Conservation (phyloP, 2,113 vertebrate species). For the Pogona vitticeps region DNA sequence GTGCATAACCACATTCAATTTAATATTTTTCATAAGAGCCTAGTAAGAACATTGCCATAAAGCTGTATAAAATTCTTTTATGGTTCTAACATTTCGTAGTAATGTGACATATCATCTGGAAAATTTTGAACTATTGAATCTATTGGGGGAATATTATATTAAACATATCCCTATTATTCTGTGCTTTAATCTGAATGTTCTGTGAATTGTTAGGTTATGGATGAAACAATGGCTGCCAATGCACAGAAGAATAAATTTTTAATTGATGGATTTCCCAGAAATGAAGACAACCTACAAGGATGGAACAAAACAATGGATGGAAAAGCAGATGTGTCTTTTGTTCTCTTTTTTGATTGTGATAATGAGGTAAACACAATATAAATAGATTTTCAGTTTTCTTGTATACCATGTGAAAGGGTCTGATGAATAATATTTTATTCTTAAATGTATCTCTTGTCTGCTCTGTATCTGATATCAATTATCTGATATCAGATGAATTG, state of each 20-base stretch:
- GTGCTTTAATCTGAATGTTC: constrained; percentile 35
- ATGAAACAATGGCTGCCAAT: constrained; percentile 81
- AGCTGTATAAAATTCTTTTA: neutral
- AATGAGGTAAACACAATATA: constrained; percentile 84
- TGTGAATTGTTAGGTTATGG: constrained; percentile 83
- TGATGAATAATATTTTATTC: neutral
- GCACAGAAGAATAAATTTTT: constrained; percentile 91
- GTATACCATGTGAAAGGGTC: constrained; percentile 25
- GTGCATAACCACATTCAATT: neutral
- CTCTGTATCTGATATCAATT: neutral
- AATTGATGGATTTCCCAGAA: constrained; percentile 97
- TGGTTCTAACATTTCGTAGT: constrained; percentile 40
- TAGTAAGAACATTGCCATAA: neutral
- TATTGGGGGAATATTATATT: constrained; percentile 26
- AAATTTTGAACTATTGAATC: constrained; percentile 3
- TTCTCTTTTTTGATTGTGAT: constrained; percentile 96
- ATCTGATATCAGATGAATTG: neutral
- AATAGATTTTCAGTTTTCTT: constrained; percentile 36
- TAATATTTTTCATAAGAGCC: neutral
- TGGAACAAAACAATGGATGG: constrained; percentile 91
- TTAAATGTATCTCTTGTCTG: neutral
- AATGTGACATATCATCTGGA: neutral
- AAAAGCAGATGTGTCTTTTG: constrained; percentile 93
- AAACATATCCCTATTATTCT: constrained; percentile 26
- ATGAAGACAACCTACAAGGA: constrained; percentile 95